Base-by-base conservation (phyloP, 1,140 invertebrate species). In the Heliconius melpomene region DNA sequence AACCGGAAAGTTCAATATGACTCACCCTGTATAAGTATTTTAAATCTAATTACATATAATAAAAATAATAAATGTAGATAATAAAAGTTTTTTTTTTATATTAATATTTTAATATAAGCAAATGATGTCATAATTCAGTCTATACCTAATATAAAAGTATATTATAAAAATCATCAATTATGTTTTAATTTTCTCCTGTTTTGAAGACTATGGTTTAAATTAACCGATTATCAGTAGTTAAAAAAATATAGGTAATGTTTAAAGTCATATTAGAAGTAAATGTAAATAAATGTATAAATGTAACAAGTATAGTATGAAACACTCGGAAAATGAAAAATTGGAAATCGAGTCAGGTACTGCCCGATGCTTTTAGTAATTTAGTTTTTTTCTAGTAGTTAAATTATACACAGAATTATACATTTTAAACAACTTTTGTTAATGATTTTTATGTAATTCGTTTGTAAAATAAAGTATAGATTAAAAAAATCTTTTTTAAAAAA, bases 271-370 rank as follows among this genome's bases (percentile, higher is more conserved):
- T 66, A n/a, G 26, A 66, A 6, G 11, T 66, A 9, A n/a, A 57
- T 66, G 3, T 66, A 66, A 66, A 66, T 66, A 66, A 13, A 29
- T 66, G 60, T 66, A 66, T 29, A 66, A 66, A 66, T 66, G 16
- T 66, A 26, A 11, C 20, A 66, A 2, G 1, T n/a, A 52, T 9
- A 18, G 9, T 57, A n/a, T 57, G 7, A 11, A 57, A 23, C 8
- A 57, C 52, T 1, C 3, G 40, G 3, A 23, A 57, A 57, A 57
- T 11, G 3, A 5, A 57, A 23, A 46, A 16, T 46, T 5, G 8
- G 5, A 23, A 9, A 57, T 23, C 9, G 2, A 11, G 3, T 23
- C 18, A 23, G 16, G 16, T 52, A 50, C 50, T 50, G 13, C 1
- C 50, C 18, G 18, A 52, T 20, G 5, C 2, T 52, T 18, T 46